Percentiles rank a stretch among this genome's conserved stretches.
These are phyloP conservation scores for Caiman crocodilus DNA, from an alignment of 2,797 vertebrate species.

Conservation along the genomic window DNA sequence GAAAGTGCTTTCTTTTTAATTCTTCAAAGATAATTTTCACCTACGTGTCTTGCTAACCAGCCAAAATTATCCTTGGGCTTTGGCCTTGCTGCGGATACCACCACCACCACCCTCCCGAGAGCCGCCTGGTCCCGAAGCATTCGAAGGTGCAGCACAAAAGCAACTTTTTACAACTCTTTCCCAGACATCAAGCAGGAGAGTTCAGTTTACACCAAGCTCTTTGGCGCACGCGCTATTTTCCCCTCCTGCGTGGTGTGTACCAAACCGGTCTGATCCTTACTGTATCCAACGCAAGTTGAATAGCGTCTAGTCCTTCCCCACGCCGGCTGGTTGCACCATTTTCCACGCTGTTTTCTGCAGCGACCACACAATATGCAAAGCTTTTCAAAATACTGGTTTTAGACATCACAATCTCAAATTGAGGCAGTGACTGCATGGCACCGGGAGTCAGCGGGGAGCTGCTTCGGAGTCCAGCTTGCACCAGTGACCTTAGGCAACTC, in stretches of 20 bases:
- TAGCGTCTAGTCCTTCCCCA: neutral
- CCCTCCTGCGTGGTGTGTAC: neutral
- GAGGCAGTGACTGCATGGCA: neutral
- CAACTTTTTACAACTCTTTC: neutral
- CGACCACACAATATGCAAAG: neutral
- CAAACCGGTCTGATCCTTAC: neutral
- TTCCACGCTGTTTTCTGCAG: neutral
- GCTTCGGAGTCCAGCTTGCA: neutral
- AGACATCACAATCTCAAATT: neutral
- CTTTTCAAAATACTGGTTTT: neutral
- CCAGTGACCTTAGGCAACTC: neutral
- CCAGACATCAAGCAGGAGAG: neutral
- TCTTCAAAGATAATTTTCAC: neutral
- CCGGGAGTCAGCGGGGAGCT: neutral
- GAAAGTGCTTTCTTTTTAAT: fast-evolving
- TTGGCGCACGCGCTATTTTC: neutral
- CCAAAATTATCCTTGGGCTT: neutral
- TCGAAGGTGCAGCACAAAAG: neutral
- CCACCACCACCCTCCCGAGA: fast-evolving
- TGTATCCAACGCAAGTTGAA: neutral
- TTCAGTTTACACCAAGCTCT: neutral
- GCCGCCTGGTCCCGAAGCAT: neutral
- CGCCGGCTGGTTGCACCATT: neutral
- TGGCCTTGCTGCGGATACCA: neutral
- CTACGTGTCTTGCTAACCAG: neutral